Evolutionary conservation across 1,140 invertebrate genomes (phyloP), one percentile per base, ranked within the genome.

Genomic region (Zaprionus capensis): DNA sequence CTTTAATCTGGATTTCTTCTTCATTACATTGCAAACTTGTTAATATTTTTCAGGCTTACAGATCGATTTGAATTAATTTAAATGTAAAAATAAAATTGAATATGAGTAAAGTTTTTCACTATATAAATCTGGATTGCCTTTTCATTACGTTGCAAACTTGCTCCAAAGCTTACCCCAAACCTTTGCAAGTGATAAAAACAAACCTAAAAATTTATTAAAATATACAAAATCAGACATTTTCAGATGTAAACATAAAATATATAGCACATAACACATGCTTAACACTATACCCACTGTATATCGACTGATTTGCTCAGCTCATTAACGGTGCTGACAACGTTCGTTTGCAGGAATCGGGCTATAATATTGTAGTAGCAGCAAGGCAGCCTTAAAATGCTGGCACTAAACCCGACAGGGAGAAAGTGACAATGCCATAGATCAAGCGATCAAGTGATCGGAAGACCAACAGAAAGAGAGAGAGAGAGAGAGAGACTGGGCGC

Each of bases 361-460:
- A 46, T 46, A 46, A 44, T 34, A 34, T 34, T 34, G 31, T 9
- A 11, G 3, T 34, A 7, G 41, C 41, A 44, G 41, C 38, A 41
- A 34, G 31, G 9, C 9, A 34, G 38, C 5, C 38, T 41, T 41
- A 41, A 34, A 34, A n/a, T 41, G 38, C 38, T 7, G 53, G 20
- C 12, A 34, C 17, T 67, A 57, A 68, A 68, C 36, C 6, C 17
- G 20, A 28, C 11, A 46, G 41, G 14, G 7, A 49, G 28, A 49
- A 63, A 62, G 26, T 34, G 59, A 7, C 36, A 65, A 26, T 17
- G 49, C 55, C 34, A 56, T 56, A 56, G 64, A 53, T 38, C 31
- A 20, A 36, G 46, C n/a, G 11, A 55, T 63, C 20, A 63, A 20
- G 9, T 62, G 3, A 24, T 46, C 41, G 14, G 0, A 0, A 24